Percentiles rank a stretch among this genome's conserved stretches.
phyloP scores from a whole-genome alignment of 2,113 vertebrate genomes.

The Pseudopipra pipra region DNA sequence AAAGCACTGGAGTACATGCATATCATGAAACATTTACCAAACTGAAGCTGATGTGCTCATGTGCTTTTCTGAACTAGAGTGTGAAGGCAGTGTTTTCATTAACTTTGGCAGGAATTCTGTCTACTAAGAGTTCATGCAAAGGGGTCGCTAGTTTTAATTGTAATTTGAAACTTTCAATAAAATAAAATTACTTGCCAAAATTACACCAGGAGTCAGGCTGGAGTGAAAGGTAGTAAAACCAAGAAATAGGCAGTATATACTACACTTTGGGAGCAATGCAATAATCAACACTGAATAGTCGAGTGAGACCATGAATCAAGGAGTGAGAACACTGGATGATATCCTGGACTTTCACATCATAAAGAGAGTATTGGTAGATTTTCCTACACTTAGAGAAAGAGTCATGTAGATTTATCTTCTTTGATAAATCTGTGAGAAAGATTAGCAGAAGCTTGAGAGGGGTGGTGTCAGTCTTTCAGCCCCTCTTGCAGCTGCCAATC shows the following conservation, averaged over 20 bases:
- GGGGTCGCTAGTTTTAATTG: not conserved
- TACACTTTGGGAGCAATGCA: not conserved
- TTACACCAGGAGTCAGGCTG: not conserved
- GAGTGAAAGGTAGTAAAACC: not conserved
- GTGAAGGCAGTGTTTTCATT: not conserved
- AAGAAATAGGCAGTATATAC: not conserved
- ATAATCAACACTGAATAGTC: accelerated
- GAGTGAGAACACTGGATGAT: not conserved
- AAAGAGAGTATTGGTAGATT: not conserved
- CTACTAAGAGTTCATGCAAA: not conserved
- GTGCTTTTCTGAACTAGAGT: not conserved
- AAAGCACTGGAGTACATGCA: not conserved
- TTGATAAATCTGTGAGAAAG: not conserved
- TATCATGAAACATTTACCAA: not conserved
- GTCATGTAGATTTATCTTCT: not conserved
- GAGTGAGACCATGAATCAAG: not conserved
- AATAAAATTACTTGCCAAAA: not conserved
- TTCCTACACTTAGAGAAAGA: not conserved
- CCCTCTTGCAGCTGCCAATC: not conserved
- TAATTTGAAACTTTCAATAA: not conserved
- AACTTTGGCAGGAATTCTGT: not conserved
- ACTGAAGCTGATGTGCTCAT: not conserved
- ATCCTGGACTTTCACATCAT: not conserved
- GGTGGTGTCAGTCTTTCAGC: not conserved
- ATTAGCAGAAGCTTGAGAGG: not conserved